Conservation (phyloP, 2,888 invertebrate species). For the Callyntrura sp. region DNA sequence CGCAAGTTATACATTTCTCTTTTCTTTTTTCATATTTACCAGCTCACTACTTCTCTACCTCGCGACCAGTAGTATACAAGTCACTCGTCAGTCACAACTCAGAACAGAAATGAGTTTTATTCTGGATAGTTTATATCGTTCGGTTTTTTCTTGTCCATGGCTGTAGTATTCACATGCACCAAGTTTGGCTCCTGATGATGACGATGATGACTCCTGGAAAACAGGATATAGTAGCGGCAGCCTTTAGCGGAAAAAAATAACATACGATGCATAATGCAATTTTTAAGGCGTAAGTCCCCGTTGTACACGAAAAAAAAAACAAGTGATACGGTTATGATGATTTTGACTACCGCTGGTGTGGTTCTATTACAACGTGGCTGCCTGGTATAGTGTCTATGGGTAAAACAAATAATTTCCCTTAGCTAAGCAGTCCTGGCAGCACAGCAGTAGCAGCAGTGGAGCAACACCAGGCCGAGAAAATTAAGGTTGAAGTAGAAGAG, state of each 20-base stretch:
- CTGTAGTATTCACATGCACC: too few species aligned
- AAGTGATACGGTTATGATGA: conserved; percentile 34
- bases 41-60: too few species aligned
- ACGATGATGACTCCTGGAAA: not conserved
- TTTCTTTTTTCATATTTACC: too few species aligned
- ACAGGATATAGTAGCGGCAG: too few species aligned
- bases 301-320: conserved; percentile 42
- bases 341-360: conserved; percentile 30
- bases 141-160: not conserved
- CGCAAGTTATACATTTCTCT: too few species aligned
- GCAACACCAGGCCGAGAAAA: not conserved
- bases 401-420: conserved; percentile 5
- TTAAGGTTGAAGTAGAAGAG: not conserved
- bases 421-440: too few species aligned
- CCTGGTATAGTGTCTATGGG: not conserved
- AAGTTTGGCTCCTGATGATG: too few species aligned
- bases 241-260: too few species aligned
- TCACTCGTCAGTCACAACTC: too few species aligned
- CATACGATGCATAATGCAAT: conserved; percentile 50
- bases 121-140: not conserved
- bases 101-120: conserved; percentile 24
- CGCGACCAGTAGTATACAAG: too few species aligned
- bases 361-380: too few species aligned
- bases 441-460: too few species aligned
- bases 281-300: conserved; percentile 40